Conservation (phyloP, 2,888 invertebrate genomes). For the Limnephilus lunatus region DNA sequence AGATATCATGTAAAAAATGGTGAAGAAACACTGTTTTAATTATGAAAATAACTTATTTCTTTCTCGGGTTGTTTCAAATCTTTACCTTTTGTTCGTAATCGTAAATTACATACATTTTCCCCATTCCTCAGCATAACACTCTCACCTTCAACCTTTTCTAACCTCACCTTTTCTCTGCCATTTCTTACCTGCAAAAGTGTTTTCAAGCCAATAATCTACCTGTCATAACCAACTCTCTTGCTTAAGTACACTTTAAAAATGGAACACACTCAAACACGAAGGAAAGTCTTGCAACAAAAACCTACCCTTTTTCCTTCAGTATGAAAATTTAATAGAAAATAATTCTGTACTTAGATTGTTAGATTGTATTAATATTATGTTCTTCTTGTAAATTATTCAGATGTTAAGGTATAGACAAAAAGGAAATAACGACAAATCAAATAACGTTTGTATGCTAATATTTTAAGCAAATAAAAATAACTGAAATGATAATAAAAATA, state of each 20-base stretch:
- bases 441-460: no score
- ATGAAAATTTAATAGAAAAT: background rate
- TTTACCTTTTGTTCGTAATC: background rate
- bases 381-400: no score
- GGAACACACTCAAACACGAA: background rate
- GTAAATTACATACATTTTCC: background rate
- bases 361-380: no score
- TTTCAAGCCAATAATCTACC: background rate
- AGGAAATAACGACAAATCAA: no score
- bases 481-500: no score
- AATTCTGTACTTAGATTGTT: background rate
- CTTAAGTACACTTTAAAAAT: background rate
- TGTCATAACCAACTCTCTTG: background rate
- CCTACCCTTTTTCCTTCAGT: background rate
- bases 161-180: background rate
- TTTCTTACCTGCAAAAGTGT: background rate
- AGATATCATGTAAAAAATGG: no score
- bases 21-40: no score
- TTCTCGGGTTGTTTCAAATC: background rate
- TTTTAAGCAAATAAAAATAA: no score
- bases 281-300: background rate
- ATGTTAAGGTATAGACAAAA: no score
- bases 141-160: background rate
- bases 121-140: background rate
- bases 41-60: background rate